Evolutionary conservation across 30 jellyfish, hydroid and myxozoan genomes (phyloP).

Genomic region (Rhopilema esculentum): DNA sequence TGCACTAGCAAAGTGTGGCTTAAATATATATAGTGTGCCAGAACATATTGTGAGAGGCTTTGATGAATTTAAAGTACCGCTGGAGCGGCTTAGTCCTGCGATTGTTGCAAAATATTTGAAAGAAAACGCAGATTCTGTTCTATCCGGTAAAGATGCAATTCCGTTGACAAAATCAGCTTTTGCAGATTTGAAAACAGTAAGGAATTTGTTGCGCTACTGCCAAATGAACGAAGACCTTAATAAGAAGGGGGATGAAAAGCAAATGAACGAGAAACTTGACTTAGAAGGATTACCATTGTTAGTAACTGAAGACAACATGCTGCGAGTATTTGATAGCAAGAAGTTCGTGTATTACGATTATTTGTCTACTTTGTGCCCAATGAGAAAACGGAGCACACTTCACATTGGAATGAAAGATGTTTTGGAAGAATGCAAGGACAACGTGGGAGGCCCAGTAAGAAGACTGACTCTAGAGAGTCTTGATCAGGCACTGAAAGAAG

Average conservation of each 20-base stretch:
- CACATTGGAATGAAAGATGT: background rate
- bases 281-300: slow-evolving; percentile 80
- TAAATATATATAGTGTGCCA: slow-evolving; percentile 65
- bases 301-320: slow-evolving; percentile 56
- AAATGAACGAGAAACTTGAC: too few species aligned
- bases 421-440: background rate
- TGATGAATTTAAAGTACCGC: slow-evolving; percentile 29
- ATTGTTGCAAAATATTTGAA: slow-evolving; percentile 27
- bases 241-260: too few species aligned
- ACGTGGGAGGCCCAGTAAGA: background rate
- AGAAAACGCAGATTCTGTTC: slow-evolving; percentile 4
- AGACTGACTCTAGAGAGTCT: slow-evolving; percentile 16
- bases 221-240: slow-evolving; percentile 15
- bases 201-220: slow-evolving; percentile 65
- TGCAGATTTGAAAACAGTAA: slow-evolving; percentile 36
- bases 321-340: slow-evolving; percentile 31
- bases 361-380: slow-evolving; percentile 29
- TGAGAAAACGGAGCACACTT: background rate
- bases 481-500: background rate
- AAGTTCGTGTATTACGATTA: slow-evolving; percentile 42
- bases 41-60: slow-evolving; percentile 38
- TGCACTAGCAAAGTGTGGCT: slow-evolving; percentile 28
- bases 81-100: slow-evolving; percentile 44
- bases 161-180: slow-evolving; percentile 39
- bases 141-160: slow-evolving; percentile 10